These are phyloP conservation scores for Holacanthus passer DNA, from an alignment of 2,113 vertebrate species.

Conservation along the genomic window DNA sequence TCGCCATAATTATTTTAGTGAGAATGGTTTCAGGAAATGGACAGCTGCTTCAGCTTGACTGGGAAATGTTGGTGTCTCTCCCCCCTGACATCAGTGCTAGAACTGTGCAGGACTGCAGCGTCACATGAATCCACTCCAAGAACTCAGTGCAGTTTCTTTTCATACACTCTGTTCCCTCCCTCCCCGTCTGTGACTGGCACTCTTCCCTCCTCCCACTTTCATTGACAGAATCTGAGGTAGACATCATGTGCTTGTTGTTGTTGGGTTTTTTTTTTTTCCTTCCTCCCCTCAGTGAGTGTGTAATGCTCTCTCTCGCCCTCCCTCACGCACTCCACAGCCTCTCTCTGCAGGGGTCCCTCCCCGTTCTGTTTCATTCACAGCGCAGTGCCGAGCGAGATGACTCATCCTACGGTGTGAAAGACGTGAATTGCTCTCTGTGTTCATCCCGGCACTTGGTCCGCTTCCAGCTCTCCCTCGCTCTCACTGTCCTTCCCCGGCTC, in stretches of 20 bases:
- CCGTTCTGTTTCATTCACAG: constrained; percentile 66
- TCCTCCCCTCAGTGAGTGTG: constrained; percentile 16
- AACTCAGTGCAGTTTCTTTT: neutral
- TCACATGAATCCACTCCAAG: constrained; percentile 6
- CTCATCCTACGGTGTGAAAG: constrained; percentile 75
- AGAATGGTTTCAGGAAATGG: neutral
- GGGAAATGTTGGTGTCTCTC: neutral
- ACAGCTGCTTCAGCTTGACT: neutral
- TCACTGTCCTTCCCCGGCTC: constrained; percentile 29
- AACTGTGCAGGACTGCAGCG: neutral
- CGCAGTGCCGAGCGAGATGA: constrained; percentile 75
- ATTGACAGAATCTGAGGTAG: constrained; percentile 59
- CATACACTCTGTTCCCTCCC: constrained; percentile 14
- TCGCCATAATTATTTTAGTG: no score
- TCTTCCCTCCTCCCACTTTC: constrained; percentile 36
- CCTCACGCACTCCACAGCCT: constrained; percentile 15
- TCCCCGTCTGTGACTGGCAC: constrained; percentile 12
- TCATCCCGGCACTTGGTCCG: constrained; percentile 31
- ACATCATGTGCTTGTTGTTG: constrained; percentile 15
- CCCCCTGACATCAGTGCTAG: neutral
- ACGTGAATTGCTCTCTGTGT: constrained; percentile 53
- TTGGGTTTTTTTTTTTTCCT: neutral
- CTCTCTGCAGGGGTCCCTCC: constrained; percentile 61
- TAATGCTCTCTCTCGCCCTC: constrained; percentile 16
- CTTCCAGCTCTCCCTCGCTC: constrained; percentile 29